Evolutionary conservation across 2,113 vertebrate genomes (phyloP).

Genomic region (Megaceryle maxima): DNA sequence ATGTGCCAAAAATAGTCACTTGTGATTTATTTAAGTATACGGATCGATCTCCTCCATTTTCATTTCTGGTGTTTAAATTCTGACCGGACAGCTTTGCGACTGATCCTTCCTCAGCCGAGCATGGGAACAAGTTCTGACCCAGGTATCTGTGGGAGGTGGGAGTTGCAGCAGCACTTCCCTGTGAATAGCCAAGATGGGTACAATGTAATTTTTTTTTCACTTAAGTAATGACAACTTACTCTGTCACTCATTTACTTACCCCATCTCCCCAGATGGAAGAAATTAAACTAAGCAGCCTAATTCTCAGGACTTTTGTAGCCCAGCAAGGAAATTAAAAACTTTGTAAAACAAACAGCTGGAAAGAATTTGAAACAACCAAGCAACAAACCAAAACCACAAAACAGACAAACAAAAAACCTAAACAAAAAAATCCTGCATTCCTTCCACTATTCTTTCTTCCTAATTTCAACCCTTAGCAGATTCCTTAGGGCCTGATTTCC

Average conservation of each 20-base stretch:
- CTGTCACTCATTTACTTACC: background rate
- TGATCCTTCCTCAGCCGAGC: background rate
- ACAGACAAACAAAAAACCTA: background rate
- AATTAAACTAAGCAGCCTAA: background rate
- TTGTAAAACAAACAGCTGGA: background rate
- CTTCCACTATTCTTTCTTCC: background rate
- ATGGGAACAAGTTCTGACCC: background rate
- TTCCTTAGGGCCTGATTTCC: background rate
- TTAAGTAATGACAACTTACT: background rate
- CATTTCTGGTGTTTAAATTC: background rate
- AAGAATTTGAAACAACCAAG: background rate
- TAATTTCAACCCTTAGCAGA: background rate
- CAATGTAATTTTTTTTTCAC: background rate
- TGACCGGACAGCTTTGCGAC: background rate
- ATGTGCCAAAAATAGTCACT: background rate
- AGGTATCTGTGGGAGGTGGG: background rate
- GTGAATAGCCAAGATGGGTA: background rate
- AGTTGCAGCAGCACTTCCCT: background rate
- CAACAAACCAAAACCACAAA: rapidly evolving
- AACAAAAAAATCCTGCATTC: background rate
- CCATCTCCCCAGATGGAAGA: background rate
- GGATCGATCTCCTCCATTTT: background rate
- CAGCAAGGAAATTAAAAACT: background rate
- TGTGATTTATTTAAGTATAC: background rate
- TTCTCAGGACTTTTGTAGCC: background rate